A percentile compares a stretch with the other conserved stretches of the same genome.
Evolutionary conservation across 2,888 invertebrate species (phyloP).

Genomic region (Dryadula phaetusa): DNA sequence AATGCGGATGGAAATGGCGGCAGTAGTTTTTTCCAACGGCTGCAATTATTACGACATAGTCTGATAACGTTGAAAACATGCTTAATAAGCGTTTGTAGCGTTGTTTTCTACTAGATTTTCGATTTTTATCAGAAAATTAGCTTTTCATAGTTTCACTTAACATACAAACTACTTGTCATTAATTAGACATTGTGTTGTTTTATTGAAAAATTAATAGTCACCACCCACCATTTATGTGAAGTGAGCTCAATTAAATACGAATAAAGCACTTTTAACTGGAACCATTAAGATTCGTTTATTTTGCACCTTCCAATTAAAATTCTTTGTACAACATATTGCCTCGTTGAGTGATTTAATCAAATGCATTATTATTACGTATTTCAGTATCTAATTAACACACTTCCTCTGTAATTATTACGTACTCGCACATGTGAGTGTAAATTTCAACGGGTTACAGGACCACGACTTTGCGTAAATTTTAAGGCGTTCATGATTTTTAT

Average conservation of each 20-base stretch:
- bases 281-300: constrained; percentile 14
- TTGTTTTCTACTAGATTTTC: constrained; percentile 38
- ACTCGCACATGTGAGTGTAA: constrained; percentile 32
- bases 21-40: constrained; percentile 60
- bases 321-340: constrained; percentile 28
- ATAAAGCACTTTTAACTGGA: neutral
- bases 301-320: constrained; percentile 33
- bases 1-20: constrained; percentile 65
- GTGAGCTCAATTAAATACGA: neutral
- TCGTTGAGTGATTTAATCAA: constrained; percentile 36
- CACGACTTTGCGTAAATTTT: constrained; percentile 34
- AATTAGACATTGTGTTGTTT: neutral
- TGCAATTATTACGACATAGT: constrained; percentile 75
- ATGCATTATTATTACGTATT: constrained; percentile 55
- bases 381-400: constrained; percentile 61
- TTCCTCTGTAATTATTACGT: constrained; percentile 60
- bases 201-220: neutral
- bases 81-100: constrained; percentile 47
- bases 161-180: neutral
- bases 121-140: constrained; percentile 31
- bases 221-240: neutral
- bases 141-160: constrained; percentile 19
- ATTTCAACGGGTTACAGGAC: constrained; percentile 48
- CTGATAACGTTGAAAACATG: constrained; percentile 74
- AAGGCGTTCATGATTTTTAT: neutral